phyloP scores from a whole-genome alignment of 2,888 invertebrate species.

The Tholera decimalis region DNA sequence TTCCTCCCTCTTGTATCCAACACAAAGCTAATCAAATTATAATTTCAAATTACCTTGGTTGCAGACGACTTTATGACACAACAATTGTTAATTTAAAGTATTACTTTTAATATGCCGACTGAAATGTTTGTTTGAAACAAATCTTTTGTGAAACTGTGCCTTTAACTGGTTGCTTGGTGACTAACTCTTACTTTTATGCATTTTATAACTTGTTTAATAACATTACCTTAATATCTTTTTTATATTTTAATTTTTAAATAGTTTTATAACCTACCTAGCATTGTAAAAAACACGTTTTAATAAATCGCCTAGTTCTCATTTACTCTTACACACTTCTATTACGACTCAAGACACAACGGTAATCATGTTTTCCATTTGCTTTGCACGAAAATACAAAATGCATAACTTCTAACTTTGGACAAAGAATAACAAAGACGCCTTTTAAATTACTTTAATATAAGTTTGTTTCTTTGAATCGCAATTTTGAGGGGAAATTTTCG shows the following conservation, averaged over 20 bases:
- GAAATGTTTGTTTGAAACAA: slow-evolving; percentile 40
- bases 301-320: not conserved
- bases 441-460: slow-evolving; percentile 88
- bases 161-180: slow-evolving; percentile 16
- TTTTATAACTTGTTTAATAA: not conserved
- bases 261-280: not conserved
- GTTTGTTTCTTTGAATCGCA: slow-evolving; percentile 86
- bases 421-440: slow-evolving; percentile 84
- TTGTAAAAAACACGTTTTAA: not conserved
- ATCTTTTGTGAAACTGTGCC: slow-evolving; percentile 19
- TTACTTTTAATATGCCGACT: slow-evolving; percentile 66
- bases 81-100: slow-evolving; percentile 66
- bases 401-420: slow-evolving; percentile 80
- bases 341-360: slow-evolving; percentile 48
- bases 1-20: slow-evolving; percentile 62
- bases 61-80: slow-evolving; percentile 67
- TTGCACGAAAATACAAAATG: slow-evolving; percentile 75
- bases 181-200: not conserved
- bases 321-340: not conserved
- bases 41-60: slow-evolving; percentile 72
- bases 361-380: slow-evolving; percentile 63
- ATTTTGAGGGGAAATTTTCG: slow-evolving; percentile 85
- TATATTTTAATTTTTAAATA: too few species aligned
- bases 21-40: slow-evolving; percentile 80
- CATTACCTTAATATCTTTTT: not conserved